Base-by-base conservation (phyloP, 2,888 invertebrate species). In the Cantharis lateralis region DNA sequence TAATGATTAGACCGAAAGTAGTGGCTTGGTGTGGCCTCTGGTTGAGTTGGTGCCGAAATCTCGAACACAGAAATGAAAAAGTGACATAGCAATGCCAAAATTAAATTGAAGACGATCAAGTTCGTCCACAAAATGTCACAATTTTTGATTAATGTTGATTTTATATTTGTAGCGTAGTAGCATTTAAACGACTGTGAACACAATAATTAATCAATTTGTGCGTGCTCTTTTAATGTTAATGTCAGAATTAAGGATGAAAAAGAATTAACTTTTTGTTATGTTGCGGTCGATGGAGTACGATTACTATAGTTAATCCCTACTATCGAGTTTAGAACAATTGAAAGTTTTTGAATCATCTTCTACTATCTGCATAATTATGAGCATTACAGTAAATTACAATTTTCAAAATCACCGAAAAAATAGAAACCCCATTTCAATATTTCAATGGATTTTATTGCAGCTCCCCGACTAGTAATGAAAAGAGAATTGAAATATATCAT, bases 81-180 rank as follows among this genome's bases (percentile, higher is more conserved):
- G 24, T n/a, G 32, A 32, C n/a, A 5, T n/a, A 32, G 48, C n/a
- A n/a, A 48, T 13, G n/a, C 9, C n/a, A n/a, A 48, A 48, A 48
- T n/a, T n/a, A 48, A n/a, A 48, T 48, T n/a, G 2, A 48, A 48
- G 32, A 32, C 13, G 32, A 32, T 32, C 13, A 32, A 32, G 32
- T 68, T 15, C 16, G 62, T 70, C 72, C 76, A 73, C 70, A 28
- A 28, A 73, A 32, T 74, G 75, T 68, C 76, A 72, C 70, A 68
- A 74, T 75, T 72, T 69, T 74, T 77, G 79, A 77, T 76, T 71
- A 77, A 78, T 79, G 76, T 74, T 24, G 69, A 61, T 72, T 74
- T 78, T 74, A 76, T 76, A 72, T 78, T 62, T 20, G 15, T 62
- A 66, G 70, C 68, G 70, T 66, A 74, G 73, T 72, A 72, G 72